A percentile compares a stretch with the other conserved stretches of the same genome.
phyloP scores from a whole-genome alignment of 64 coral and sea anemone genomes.

The Montipora capricornis region DNA sequence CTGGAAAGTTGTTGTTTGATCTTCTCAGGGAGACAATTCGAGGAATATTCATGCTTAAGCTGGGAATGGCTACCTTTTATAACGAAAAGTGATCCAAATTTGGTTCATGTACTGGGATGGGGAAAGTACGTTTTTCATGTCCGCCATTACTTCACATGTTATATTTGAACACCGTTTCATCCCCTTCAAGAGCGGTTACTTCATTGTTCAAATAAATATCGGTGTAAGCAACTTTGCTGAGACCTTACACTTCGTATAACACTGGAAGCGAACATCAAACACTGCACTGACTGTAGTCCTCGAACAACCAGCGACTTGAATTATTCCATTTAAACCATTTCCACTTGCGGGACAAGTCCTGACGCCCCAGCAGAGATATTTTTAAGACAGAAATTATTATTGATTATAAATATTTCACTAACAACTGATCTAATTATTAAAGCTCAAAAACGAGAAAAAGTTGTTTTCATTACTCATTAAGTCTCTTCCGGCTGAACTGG shows the following conservation, averaged over 20 bases:
- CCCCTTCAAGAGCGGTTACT: background rate
- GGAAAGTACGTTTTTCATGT: background rate
- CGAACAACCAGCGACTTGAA: background rate
- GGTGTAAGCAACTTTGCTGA: background rate
- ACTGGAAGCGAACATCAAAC: background rate
- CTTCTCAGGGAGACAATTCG: background rate
- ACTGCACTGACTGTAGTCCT: background rate
- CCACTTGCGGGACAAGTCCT: background rate
- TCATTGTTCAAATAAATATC: background rate
- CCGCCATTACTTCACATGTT: background rate
- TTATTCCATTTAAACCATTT: background rate
- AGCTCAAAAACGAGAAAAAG: too few relatives aligned
- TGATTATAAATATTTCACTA: too few relatives aligned
- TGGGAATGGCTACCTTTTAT: background rate
- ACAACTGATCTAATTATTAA: too few relatives aligned
- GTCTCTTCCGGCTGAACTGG: too few relatives aligned
- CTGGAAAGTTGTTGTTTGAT: background rate
- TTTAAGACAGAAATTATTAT: too few relatives aligned
- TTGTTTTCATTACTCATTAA: too few relatives aligned
- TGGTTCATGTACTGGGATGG: background rate
- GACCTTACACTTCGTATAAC: background rate
- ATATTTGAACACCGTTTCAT: constrained; percentile 2
- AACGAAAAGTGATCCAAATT: background rate
- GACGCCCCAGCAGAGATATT: too few relatives aligned
- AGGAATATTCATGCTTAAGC: background rate